These are phyloP conservation scores for Drosophila paramelanica DNA, from an alignment of 2,888 invertebrate genomes.

Conservation along the genomic window DNA sequence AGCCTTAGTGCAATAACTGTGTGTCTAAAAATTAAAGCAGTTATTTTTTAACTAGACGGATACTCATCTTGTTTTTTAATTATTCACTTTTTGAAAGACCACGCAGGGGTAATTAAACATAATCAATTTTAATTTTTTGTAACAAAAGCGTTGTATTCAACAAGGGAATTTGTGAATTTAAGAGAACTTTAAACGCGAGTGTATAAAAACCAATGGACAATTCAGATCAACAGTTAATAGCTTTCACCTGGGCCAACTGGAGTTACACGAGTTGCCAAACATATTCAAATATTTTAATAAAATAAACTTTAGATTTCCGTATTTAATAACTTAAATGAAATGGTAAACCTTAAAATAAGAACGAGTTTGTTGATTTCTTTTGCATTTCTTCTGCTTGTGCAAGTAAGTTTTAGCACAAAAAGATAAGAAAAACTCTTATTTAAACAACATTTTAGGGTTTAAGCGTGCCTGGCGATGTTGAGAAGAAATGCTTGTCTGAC, in stretches of 20 bases:
- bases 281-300: neutral
- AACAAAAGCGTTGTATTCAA: neutral
- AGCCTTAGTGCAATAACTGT: neutral
- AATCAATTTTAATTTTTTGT: neutral
- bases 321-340: neutral
- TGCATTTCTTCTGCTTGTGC: constrained; percentile 1
- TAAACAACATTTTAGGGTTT: constrained; percentile 6
- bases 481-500: constrained; percentile 3
- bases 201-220: neutral
- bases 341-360: neutral
- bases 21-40: neutral
- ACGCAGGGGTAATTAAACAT: neutral
- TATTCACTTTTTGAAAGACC: neutral
- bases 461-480: neutral
- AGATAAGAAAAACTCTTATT: neutral
- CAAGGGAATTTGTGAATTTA: neutral
- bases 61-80: neutral
- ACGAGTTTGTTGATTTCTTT: neutral
- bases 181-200: neutral
- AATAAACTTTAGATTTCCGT: too few species aligned
- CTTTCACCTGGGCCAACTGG: neutral
- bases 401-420: constrained; percentile 1
- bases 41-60: neutral
- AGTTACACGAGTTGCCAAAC: too few species aligned
- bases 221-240: neutral